Evolutionary conservation across 2,888 invertebrate genomes (phyloP).

Genomic region (Epistrophe grossulariae): DNA sequence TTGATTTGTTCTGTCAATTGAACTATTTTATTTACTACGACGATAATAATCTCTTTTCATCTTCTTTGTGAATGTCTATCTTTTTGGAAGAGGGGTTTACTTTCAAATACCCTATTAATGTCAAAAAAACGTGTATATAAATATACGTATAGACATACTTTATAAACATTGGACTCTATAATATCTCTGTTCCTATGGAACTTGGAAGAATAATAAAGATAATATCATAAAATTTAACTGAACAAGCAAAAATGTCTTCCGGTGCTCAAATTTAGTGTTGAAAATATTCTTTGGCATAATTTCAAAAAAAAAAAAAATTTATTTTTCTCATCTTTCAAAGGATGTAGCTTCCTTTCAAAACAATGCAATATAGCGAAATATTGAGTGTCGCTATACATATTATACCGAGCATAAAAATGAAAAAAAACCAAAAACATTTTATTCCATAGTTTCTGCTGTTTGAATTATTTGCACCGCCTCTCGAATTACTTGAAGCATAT

Average conservation of each 20-base stretch:
- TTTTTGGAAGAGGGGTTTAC: too few relatives aligned
- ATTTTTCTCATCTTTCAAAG: neutral
- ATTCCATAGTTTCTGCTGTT: conserved; percentile 6
- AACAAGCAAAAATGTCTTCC: conserved; percentile 16
- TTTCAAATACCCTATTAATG: too few relatives aligned
- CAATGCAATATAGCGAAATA: conserved; percentile 9
- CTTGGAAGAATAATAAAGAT: neutral
- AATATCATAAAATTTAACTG: neutral
- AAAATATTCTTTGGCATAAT: conserved; percentile 14
- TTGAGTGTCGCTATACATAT: neutral
- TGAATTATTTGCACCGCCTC: conserved; percentile 32
- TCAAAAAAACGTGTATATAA: too few relatives aligned
- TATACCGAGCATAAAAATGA: too few relatives aligned
- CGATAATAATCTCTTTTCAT: too few relatives aligned
- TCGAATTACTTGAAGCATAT: conserved; percentile 36
- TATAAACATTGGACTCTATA: neutral
- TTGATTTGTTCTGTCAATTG: too few relatives aligned
- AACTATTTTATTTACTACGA: too few relatives aligned
- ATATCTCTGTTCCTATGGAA: neutral
- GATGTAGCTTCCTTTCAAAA: conserved; percentile 22
- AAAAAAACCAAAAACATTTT: neutral
- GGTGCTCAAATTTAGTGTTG: neutral
- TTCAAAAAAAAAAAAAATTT: conserved; percentile 6
- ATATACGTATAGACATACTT: too few relatives aligned
- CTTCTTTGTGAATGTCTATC: too few relatives aligned